Percentiles rank a stretch among this genome's conserved stretches.
Evolutionary conservation across 2,797 vertebrate species (phyloP).

Genomic region (Nannoperca australis): DNA sequence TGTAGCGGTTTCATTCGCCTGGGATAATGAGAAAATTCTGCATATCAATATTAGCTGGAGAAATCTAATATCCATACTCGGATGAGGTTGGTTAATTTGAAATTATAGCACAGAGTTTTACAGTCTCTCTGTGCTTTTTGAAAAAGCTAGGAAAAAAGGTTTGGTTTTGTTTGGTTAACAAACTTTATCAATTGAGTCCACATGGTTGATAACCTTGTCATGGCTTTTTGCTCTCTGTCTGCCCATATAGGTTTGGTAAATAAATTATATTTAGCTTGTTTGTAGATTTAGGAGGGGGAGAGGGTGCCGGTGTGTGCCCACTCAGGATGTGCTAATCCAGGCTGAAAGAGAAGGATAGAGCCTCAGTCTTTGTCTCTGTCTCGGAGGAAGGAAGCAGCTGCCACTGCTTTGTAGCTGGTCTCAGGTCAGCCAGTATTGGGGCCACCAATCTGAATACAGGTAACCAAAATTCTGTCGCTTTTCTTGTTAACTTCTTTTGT

Average conservation of each 20-base stretch:
- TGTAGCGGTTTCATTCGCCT: slow-evolving; percentile 60
- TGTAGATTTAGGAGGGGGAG: background rate
- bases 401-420: background rate
- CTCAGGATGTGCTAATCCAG: slow-evolving; percentile 18
- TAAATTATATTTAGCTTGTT: slow-evolving; percentile 37
- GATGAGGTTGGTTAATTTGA: slow-evolving; percentile 67
- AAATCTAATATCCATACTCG: slow-evolving; percentile 67
- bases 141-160: background rate
- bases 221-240: slow-evolving; percentile 8
- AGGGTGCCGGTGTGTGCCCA: background rate
- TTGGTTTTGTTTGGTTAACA: background rate
- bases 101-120: slow-evolving; percentile 44
- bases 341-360: slow-evolving; percentile 3
- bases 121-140: slow-evolving; percentile 10
- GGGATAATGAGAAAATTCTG: slow-evolving; percentile 75
- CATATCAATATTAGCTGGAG: slow-evolving; percentile 69
- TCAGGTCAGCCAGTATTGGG: slow-evolving; percentile 4
- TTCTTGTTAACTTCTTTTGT: background rate
- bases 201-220: slow-evolving; percentile 17
- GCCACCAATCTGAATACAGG: background rate
- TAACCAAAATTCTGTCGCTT: background rate
- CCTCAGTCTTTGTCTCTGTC: slow-evolving; percentile 17
- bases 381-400: slow-evolving; percentile 23
- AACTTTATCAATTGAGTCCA: slow-evolving; percentile 23
- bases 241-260: slow-evolving; percentile 14